A percentile compares a stretch with the other conserved stretches of the same genome.
phyloP scores from a whole-genome alignment of 2,888 invertebrate genomes.

The Eristalis tenax region DNA sequence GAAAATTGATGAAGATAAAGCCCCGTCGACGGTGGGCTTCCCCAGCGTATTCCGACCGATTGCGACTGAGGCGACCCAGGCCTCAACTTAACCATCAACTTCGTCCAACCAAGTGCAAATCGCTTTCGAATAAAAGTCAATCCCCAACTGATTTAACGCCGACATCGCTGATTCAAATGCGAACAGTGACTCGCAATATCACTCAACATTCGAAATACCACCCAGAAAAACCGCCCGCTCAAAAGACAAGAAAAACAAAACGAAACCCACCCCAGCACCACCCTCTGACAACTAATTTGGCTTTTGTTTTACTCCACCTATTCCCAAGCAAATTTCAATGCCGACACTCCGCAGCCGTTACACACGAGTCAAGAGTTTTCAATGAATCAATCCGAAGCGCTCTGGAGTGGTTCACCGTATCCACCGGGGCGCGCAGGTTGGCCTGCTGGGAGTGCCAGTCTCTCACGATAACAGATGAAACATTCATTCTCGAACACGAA shows the following conservation, averaged over 20 bases:
- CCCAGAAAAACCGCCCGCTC: constrained; percentile 4
- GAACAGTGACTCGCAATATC: constrained; percentile 39
- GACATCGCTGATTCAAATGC: constrained; percentile 34
- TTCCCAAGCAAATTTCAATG: constrained; percentile 49
- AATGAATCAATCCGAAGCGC: constrained; percentile 49
- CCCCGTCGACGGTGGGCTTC: neutral
- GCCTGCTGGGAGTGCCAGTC: constrained; percentile 13
- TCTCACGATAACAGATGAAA: constrained; percentile 47
- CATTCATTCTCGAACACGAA: constrained; percentile 48
- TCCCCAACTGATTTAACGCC: constrained; percentile 24
- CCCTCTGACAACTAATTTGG: constrained; percentile 9
- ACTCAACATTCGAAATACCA: constrained; percentile 39
- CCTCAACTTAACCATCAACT: neutral
- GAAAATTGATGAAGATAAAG: neutral
- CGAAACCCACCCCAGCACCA: neutral
- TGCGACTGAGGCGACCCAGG: neutral
- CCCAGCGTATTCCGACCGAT: neutral
- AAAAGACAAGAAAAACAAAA: constrained; percentile 2
- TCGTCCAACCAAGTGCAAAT: constrained; percentile 3
- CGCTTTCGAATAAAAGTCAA: constrained; percentile 15
- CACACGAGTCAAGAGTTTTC: constrained; percentile 41
- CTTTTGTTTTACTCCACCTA: constrained; percentile 24
- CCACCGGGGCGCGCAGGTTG: neutral
- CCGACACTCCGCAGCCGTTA: constrained; percentile 1
- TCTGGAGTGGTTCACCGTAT: neutral